Base-by-base conservation (phyloP, 2,888 invertebrate genomes). In the Thymelicus acteon region DNA sequence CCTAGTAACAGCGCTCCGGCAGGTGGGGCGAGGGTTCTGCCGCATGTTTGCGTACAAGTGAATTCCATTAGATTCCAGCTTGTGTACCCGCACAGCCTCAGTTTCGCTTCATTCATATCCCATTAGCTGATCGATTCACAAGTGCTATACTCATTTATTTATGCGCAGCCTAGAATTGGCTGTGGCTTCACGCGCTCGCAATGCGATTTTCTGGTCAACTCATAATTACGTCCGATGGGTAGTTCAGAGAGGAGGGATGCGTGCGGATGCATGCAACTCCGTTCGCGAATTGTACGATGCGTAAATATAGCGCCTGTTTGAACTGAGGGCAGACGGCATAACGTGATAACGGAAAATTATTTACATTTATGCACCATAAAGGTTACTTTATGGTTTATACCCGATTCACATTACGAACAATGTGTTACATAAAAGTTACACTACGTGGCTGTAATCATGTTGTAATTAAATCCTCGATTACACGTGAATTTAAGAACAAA, bases 41-140 rank as follows among this genome's bases (percentile, higher is more conserved):
- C 89, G 90, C 89, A 87, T 93, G 92, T 93, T 93, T 93, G 91
- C 93, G 86, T 91, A 93, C 93, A 93, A 90, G 93, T 85, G 90
- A 93, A 93, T 92, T 92, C 93, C 93, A 93, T 93, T 93, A 93
- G 92, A 92, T 86, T 75, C 87, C 88, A 84, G 84, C 87, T 85
- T 87, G 87, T 90, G 87, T 88, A 86, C 85, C 89, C 89, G 86
- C 86, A 84, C 87, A 78, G 84, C 79, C 80, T 80, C 83, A 86
- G 81, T 83, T 49, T 82, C 85, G 87, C 91, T 89, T 91, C 90
- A 91, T 92, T 92, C 91, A 90, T 91, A 92, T 92, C 89, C 92
- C 91, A 92, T 92, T 92, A 92, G 88, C 89, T 90, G 91, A 92
- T 92, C 91, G 90, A 90, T 92, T 88, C 87, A 87, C 88, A 87